These are phyloP conservation scores for Agrilus planipennis DNA, from an alignment of 1,140 invertebrate genomes.

Conservation along the genomic window DNA sequence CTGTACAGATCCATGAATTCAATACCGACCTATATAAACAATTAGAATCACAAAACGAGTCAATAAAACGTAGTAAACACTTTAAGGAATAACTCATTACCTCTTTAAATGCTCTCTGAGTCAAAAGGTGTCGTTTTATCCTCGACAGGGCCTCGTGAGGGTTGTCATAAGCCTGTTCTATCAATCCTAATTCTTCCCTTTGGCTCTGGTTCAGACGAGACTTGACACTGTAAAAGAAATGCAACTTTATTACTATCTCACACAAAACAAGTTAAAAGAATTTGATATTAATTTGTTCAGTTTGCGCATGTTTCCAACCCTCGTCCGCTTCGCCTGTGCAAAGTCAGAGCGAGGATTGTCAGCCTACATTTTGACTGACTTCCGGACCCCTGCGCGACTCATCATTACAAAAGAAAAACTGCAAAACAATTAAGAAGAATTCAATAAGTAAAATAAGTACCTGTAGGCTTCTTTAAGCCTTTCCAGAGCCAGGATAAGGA, in stretches of 20 bases:
- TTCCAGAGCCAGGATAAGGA: conserved; percentile 93
- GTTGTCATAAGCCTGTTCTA: conserved; percentile 99
- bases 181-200: conserved; percentile 93
- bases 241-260: too few relatives aligned
- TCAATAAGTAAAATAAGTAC: conserved; percentile 21
- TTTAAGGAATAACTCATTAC: conserved; percentile 35
- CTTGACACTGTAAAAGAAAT: conserved; percentile 67
- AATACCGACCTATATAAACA: conserved; percentile 66
- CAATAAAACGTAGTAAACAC: neutral
- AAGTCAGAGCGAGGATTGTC: neutral
- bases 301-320: conserved; percentile 2
- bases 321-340: conserved; percentile 1
- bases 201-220: conserved; percentile 97
- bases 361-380: conserved; percentile 4
- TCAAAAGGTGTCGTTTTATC: conserved; percentile 97
- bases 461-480: conserved; percentile 95
- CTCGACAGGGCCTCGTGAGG: conserved; percentile 97
- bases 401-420: neutral
- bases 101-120: conserved; percentile 97
- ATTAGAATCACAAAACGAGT: neutral
- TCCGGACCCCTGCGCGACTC: conserved; percentile 7
- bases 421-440: too few relatives aligned
- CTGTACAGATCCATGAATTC: conserved; percentile 99
- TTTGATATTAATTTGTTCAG: neutral
- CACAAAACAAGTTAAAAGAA: too few relatives aligned